Conservation (phyloP, 2,888 invertebrate genomes). For the Junonia oenone region DNA sequence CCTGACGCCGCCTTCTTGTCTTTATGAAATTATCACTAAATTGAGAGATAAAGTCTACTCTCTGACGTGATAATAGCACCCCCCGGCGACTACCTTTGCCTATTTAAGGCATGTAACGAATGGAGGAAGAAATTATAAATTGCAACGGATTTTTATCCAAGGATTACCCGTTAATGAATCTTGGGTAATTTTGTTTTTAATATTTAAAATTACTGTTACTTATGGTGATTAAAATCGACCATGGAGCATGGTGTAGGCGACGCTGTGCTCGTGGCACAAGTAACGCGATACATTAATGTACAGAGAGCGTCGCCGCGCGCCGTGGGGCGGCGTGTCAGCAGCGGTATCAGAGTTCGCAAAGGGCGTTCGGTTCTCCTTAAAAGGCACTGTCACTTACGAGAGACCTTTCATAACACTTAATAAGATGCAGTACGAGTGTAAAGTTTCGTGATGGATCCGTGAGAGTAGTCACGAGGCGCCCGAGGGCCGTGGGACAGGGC, state of each 20-base stretch:
- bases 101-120: constrained; percentile 49
- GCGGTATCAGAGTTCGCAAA: constrained; percentile 36
- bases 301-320: constrained; percentile 29
- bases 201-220: neutral
- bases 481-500: constrained; percentile 57
- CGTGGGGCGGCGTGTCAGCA: constrained; percentile 27
- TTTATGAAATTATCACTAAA: constrained; percentile 71
- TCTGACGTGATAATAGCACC: constrained; percentile 63
- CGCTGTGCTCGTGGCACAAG: neutral
- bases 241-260: constrained; percentile 1
- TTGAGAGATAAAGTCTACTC: constrained; percentile 66
- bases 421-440: constrained; percentile 65
- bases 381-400: constrained; percentile 63
- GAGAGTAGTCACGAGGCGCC: constrained; percentile 67
- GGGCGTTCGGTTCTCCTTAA: constrained; percentile 50
- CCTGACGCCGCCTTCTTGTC: constrained; percentile 45
- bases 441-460: constrained; percentile 71
- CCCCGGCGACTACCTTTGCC: constrained; percentile 45
- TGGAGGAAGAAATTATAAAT: constrained; percentile 31
- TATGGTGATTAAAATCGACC: neutral
- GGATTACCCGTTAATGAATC: constrained; percentile 13
- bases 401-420: constrained; percentile 71
- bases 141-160: constrained; percentile 5
- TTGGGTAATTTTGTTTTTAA: constrained; percentile 2
- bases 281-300: constrained; percentile 20